Base-by-base conservation (phyloP, 2,113 vertebrate genomes). In the Paradoxurus hermaphroditus region DNA sequence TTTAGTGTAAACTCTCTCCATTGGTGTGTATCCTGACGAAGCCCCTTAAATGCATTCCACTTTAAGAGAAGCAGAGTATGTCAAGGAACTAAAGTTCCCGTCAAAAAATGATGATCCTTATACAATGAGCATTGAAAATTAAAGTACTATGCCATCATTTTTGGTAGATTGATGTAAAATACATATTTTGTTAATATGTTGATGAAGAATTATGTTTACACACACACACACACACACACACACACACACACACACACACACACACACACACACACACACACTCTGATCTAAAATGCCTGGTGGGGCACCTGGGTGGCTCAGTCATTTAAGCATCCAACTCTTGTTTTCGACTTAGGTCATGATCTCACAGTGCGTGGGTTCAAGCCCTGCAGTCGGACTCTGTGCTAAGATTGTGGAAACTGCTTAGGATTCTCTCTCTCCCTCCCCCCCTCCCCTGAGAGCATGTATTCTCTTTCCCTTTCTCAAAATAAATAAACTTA, bases 171-270 rank as follows among this genome's bases (percentile, higher is more conserved):
- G 70, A 87, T 81, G 88, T 70, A 53, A 91, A 89, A 82, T 11
- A 73, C 4, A 73, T 44, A 67, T 36, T 92, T 91, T 86, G 36
- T 51, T 78, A 34, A n/a, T 51, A 70, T 44, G n/a, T 91, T 84
- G 62, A 65, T 86, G 81, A 96, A 70, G 29, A 88, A 56, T 75
- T 95, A 39, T 72, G 7, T 21, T 85, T 59, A 23, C 18, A 1
- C 56, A 59, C 56, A 3, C 21, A 3, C 21, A 0, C 53, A 12
- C n/a, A n/a, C n/a, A n/a, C n/a, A 13, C 11, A 13, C 16, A 0
- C 15, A 0, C 51, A 3, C 51, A 53, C 51, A 53, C 18, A 19
- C 51, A 56, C 53, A 23, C 19, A 13, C 53, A 41, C 11, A 84
- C 3, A 15, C 9, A 34, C 1, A 34, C 62, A 15, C 23, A 14